Base-by-base conservation (phyloP, 2,113 vertebrate species). In the Chroicocephalus ridibundus region DNA sequence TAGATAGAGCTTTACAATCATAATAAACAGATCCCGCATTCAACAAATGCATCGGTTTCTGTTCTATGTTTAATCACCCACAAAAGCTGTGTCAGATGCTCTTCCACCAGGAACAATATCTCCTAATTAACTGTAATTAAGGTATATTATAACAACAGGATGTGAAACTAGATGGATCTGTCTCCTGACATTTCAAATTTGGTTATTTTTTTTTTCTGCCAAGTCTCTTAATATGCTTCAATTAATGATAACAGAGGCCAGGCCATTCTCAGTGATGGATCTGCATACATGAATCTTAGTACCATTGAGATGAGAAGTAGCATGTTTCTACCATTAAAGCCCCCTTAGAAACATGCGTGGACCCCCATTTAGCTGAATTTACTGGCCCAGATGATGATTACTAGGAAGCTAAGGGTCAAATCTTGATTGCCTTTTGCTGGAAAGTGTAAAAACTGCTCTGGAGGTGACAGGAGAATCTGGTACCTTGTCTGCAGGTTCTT, bases 91-190 rank as follows among this genome's bases (percentile, higher is more conserved):
- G 62, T 97, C 83, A 89, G 92, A 92, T 91, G 91, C 72, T 96
- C 91, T 94, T 96, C 92, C 70, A 84, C 60, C 40, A 97, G 88
- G 84, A 97, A 85, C 96, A 96, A 76, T 94, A 89, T 94, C 75
- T 94, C 83, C 70, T 88, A 89, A 95, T 96, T 91, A 95, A 82
- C 93, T 69, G 49, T 80, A 91, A 95, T 97, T 97, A 91, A 97
- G 81, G 93, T 95, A 47, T 95, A 89, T 87, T 96, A 74, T 91
- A 96, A 93, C 88, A 91, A 93, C 91, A 94, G 94, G 89, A 94
- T 94, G 83, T 89, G 86, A 93, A 94, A 89, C 78, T 91, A 76
- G 81, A 87, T 96, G 78, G 36, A 95, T 94, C 84, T 91, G 81
- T 94, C 96, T 95, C 95, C 65, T 93, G 93, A 85, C 54, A 62